A percentile compares a stretch with the other conserved stretches of the same genome.
phyloP scores from a whole-genome alignment of 2,888 invertebrate genomes.

The Temnothorax rugatulus region DNA sequence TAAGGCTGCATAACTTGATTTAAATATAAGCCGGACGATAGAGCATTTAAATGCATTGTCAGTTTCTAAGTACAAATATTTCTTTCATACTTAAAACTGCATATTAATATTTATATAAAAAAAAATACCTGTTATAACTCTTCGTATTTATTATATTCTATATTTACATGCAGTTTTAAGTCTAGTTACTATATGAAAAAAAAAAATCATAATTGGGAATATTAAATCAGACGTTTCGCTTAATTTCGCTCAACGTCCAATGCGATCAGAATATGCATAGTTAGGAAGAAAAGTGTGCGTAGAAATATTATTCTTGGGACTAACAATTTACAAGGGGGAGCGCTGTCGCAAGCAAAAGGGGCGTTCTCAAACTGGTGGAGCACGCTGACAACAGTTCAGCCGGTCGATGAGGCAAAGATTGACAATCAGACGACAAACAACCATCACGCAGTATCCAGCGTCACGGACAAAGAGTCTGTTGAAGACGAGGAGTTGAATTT shows the following conservation, averaged over 20 bases:
- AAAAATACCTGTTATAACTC: not conserved
- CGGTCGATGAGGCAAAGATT: slow-evolving; percentile 77
- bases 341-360: slow-evolving; percentile 95
- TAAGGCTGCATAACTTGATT: slow-evolving; percentile 81
- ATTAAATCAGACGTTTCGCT: not conserved
- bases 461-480: slow-evolving; percentile 64
- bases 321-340: slow-evolving; percentile 89
- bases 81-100: not conserved
- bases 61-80: not conserved
- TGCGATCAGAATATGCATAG: not conserved
- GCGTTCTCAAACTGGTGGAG: slow-evolving; percentile 96
- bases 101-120: slow-evolving; percentile 3
- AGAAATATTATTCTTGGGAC: slow-evolving; percentile 23
- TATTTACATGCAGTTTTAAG: not conserved
- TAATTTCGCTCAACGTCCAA: not conserved
- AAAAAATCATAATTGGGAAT: not conserved
- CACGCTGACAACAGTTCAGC: slow-evolving; percentile 89
- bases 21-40: not conserved
- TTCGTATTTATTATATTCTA: not conserved
- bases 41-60: not conserved
- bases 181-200: slow-evolving; percentile 12
- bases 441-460: slow-evolving; percentile 67
- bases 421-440: slow-evolving; percentile 76
- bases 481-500: slow-evolving; percentile 67
- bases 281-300: not conserved